Base-by-base conservation (phyloP, 53 echinoderm and acorn worm species). In the Hippasteria phrygiana region DNA sequence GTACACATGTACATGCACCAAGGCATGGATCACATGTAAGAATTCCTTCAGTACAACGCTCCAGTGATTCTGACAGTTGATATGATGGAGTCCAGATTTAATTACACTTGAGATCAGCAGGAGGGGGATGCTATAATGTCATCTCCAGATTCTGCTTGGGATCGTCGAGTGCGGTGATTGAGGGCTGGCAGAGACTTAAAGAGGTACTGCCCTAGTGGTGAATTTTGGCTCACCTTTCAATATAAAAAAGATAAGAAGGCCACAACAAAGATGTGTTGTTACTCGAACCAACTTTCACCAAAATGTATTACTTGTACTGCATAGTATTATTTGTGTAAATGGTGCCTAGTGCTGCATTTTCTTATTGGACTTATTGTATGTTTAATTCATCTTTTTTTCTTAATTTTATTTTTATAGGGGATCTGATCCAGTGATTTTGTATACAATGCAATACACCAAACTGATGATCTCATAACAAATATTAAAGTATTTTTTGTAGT, bases 41-140 rank as follows among this genome's bases (percentile, higher is more conserved):
- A 5, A 65, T 65, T 29, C 29, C 65, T 32, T 5, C 29, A 71
- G 28, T 45, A 47, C 8, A 43, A 18, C 29, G 74, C 74, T 74
- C 27, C 26, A 74, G 40, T 73, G 74, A 51, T 41, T 74, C 8
- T 46, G 74, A 46, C 73, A 73, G 74, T 33, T 83, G 83, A 83
- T 69, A 8, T 43, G 83, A 66, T 69, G 1, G 14, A 80, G 67
- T 7, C 83, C 16, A 67, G 65, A 66, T 83, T 83, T 69, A 83
- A 83, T 83, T 83, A 83, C 83, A 83, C 70, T 29, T 6, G 47
- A 46, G 64, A 79, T 31, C 79, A 39, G 62, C 79, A 59, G 56
- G 73, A 56, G 56, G 78, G 78, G 78, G 20, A 28, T 38, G 80
- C 27, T 63, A 11, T 62, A 41, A 80, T 80, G 80, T 24, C 43